Evolutionary conservation across 1,140 invertebrate genomes (phyloP).

Genomic region (Musca vetustissima): DNA sequence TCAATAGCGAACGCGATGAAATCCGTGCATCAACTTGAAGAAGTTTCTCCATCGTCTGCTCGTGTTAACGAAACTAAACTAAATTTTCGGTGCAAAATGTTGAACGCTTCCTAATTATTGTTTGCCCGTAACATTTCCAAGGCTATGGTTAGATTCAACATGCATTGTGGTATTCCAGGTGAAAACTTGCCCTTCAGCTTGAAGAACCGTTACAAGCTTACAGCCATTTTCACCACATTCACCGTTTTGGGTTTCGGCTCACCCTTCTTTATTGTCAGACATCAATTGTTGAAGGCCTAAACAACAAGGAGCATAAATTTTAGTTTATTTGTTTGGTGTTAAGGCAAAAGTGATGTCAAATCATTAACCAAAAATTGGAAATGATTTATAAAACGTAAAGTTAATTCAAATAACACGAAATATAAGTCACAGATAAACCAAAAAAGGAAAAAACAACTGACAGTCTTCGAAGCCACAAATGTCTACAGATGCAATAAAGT

Average conservation of each 20-base stretch:
- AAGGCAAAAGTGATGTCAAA: slow-evolving; percentile 14
- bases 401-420: no score
- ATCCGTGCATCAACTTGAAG: no score
- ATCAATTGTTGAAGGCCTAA: slow-evolving; percentile 76
- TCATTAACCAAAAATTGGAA: neutral
- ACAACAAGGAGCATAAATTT: slow-evolving; percentile 8
- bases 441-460: no score
- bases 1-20: no score
- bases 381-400: no score
- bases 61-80: neutral
- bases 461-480: no score
- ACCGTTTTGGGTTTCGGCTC: slow-evolving; percentile 71
- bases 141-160: slow-evolving; percentile 61
- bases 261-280: slow-evolving; percentile 75
- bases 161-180: slow-evolving; percentile 66
- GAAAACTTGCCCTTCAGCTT: slow-evolving; percentile 75
- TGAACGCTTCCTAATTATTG: slow-evolving; percentile 48
- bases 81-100: slow-evolving; percentile 38
- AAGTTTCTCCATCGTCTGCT: neutral
- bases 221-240: slow-evolving; percentile 68
- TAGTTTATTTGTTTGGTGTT: slow-evolving; percentile 23
- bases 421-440: no score
- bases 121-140: slow-evolving; percentile 61
- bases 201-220: slow-evolving; percentile 70
- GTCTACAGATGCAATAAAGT: no score